Percentiles rank a stretch among this genome's conserved stretches.
These are phyloP conservation scores for Linurgus olivaceus DNA, from an alignment of 2,797 vertebrate species.

Conservation along the genomic window DNA sequence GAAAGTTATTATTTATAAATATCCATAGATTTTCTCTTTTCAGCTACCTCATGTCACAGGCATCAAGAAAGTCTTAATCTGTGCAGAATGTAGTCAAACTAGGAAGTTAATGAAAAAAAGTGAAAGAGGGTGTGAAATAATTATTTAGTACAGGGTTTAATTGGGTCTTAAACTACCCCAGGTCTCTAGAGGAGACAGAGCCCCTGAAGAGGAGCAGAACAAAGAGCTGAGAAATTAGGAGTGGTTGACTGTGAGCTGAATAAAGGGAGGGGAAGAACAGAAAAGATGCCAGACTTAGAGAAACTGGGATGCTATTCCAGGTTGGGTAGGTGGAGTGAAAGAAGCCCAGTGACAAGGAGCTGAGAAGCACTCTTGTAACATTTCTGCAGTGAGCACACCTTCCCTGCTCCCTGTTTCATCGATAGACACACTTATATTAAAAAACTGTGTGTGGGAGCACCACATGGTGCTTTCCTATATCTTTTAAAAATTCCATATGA, in stretches of 20 bases:
- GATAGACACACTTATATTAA: constrained; percentile 32
- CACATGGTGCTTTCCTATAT: constrained; percentile 32
- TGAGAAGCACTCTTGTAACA: neutral
- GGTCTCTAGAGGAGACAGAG: neutral
- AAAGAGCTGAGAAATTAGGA: neutral
- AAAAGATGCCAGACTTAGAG: constrained; percentile 20
- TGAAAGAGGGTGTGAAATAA: neutral
- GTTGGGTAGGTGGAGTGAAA: constrained; percentile 38
- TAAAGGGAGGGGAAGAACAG: neutral
- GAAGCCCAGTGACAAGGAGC: constrained; percentile 20
- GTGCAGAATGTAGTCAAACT: neutral
- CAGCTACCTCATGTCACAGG: neutral
- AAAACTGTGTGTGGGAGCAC: constrained; percentile 15
- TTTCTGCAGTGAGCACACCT: neutral
- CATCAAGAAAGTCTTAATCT: neutral
- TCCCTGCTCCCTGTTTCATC: neutral
- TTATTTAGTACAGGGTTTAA: neutral
- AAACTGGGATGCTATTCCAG: constrained; percentile 9
- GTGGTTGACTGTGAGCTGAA: neutral
- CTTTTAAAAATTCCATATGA: neutral
- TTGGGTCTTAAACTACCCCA: neutral
- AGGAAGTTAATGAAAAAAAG: neutral
- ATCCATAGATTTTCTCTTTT: neutral
- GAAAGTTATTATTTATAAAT: neutral
- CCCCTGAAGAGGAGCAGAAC: neutral